Evolutionary conservation across 2,888 invertebrate genomes (phyloP), one percentile per base, ranked within the genome.

Genomic region (Lepeophtheirus nordmannii): DNA sequence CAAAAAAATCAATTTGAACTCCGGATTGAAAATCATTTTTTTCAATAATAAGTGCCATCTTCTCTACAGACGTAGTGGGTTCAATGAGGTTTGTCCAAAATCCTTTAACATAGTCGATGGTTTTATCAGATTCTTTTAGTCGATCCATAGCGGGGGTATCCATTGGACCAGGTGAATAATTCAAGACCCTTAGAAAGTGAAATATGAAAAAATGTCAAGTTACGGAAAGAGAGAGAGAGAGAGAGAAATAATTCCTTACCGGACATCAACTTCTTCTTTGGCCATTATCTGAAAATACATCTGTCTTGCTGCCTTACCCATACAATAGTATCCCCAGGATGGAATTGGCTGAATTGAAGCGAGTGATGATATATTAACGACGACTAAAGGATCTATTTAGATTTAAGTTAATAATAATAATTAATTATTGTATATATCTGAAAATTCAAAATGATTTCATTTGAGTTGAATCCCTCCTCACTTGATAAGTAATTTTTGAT

Each of bases 111-210:
- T 11, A 60, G 30, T 14, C 14, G 10, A 14, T 60, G 60, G 60
- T 37, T 60, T n/a, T 57, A n/a, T 11, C n/a, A 1, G 53, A 46
- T 46, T 46, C 53, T 46, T 17, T 14, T 5, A 46, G 53, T 46
- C 53, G 14, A 46, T 46, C 53, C 8, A 46, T 46, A 17, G 53
- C 53, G 8, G 53, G 8, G n/a, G 78, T 78, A 58, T 74, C 72
- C 14, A 78, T 71, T 1, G 78, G 77, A 5, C 78, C 78, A 3
- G 78, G 78, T 1, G 76, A 74, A 69, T 77, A 78, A 69, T 72
- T 76, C 23, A 78, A 70, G n/a, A 78, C 74, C 9, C 53, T 46
- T 5, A 46, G 53, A 46, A 46, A 46, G 5, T 30, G 30, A 30
- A 5, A 30, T 2, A 5, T 30, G 7, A 5, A 30, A 30, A 30